Evolutionary conservation across 2,113 vertebrate genomes (phyloP).

Genomic region (Dipodomys spectabilis): DNA sequence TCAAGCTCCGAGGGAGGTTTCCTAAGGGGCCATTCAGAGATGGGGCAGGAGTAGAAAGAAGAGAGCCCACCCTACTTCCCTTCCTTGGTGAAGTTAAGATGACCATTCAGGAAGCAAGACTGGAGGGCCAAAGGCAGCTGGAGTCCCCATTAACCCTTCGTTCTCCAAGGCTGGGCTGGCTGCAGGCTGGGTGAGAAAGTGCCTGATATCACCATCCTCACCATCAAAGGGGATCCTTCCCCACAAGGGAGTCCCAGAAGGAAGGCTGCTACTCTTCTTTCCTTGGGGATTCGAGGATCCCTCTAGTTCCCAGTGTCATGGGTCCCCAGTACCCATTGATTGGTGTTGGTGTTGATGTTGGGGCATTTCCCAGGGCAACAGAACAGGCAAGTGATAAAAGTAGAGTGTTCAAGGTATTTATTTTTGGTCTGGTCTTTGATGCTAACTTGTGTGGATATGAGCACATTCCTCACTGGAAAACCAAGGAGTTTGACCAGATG

Average conservation of each 20-base stretch:
- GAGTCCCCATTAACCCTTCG: fast-evolving
- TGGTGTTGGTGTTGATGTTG: background rate
- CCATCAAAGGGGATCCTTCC: background rate
- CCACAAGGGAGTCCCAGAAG: background rate
- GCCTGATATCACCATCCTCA: background rate
- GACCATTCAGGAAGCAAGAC: background rate
- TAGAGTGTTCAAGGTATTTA: slow-evolving; percentile 13
- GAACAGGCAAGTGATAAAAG: background rate
- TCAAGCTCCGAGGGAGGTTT: background rate
- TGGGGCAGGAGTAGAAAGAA: fast-evolving
- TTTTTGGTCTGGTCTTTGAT: slow-evolving; percentile 30
- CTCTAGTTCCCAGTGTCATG: background rate
- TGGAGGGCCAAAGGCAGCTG: background rate
- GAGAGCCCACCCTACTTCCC: background rate
- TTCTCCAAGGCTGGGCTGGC: background rate
- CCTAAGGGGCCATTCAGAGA: background rate
- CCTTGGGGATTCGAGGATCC: background rate
- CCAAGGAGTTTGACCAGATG: background rate
- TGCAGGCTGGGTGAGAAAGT: background rate
- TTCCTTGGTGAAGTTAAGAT: background rate
- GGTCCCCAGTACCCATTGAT: background rate
- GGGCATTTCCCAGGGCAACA: background rate
- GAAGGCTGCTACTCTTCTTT: background rate
- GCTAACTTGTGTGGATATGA: slow-evolving; percentile 33
- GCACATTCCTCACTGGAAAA: slow-evolving; percentile 43